Conservation (phyloP, 2,113 vertebrate species). For the Aix galericulata region DNA sequence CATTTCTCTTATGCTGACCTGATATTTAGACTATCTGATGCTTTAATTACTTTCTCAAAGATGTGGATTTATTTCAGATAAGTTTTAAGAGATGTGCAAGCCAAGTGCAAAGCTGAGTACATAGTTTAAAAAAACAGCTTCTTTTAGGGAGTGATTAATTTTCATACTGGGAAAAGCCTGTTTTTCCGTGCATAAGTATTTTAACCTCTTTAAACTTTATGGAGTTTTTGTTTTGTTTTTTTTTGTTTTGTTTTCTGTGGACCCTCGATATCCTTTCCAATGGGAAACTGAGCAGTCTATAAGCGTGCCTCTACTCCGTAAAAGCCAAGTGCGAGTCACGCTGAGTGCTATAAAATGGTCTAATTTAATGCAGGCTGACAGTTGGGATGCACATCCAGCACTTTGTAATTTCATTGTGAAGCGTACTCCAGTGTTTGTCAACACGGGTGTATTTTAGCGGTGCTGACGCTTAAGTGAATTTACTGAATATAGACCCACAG, state of each 20-base stretch:
- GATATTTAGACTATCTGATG: not conserved
- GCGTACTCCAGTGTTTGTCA: not conserved
- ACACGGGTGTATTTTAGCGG: not conserved
- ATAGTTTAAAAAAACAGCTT: not conserved
- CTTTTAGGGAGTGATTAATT: not conserved
- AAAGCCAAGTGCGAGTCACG: conserved; percentile 6
- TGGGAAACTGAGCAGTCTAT: not conserved
- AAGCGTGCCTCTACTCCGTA: not conserved
- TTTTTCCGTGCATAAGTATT: not conserved
- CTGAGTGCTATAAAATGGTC: conserved; percentile 5
- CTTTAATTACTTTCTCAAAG: conserved; percentile 44
- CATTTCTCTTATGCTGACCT: conserved; percentile 13
- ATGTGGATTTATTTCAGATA: not conserved
- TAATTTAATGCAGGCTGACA: conserved; percentile 13
- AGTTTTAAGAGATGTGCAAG: conserved; percentile 7
- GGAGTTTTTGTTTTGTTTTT: not conserved
- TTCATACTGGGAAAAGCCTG: not conserved
- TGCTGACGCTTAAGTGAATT: not conserved
- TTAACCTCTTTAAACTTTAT: not conserved
- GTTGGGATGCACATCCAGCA: not conserved
- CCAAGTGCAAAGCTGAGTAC: not conserved
- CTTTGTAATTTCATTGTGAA: not conserved
- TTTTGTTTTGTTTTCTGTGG: not conserved
- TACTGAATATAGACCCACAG: not conserved
- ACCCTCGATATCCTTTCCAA: not conserved